A percentile compares a stretch with the other conserved stretches of the same genome.
phyloP scores from a whole-genome alignment of 2,888 invertebrate species.

The Linyphia triangularis region DNA sequence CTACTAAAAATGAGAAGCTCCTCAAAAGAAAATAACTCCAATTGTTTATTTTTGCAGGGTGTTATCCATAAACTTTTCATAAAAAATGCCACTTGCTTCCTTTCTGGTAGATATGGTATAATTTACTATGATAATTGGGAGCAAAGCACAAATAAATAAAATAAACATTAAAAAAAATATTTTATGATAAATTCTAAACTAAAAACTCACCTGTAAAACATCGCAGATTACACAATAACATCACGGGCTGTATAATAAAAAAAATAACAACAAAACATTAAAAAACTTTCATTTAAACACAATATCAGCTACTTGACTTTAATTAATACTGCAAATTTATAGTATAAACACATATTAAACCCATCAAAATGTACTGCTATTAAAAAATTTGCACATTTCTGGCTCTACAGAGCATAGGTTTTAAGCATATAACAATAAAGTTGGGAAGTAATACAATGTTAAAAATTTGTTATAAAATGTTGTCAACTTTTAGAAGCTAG shows the following conservation, averaged over 20 bases:
- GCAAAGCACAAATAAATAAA: neutral
- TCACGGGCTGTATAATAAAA: constrained; percentile 87
- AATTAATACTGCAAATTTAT: neutral
- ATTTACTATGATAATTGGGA: too few relatives aligned
- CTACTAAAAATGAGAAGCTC: too few relatives aligned
- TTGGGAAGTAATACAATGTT: neutral
- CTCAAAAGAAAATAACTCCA: too few relatives aligned
- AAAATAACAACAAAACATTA: constrained; percentile 53
- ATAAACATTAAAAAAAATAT: neutral
- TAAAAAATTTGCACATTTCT: too few relatives aligned
- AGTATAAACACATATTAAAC: neutral
- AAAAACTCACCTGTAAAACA: constrained; percentile 85
- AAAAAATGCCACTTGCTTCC: too few relatives aligned
- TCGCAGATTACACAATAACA: constrained; percentile 86
- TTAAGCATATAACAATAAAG: neutral
- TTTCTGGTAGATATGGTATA: too few relatives aligned
- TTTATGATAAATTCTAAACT: neutral
- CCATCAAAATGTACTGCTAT: neutral
- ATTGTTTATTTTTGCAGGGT: too few relatives aligned
- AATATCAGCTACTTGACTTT: neutral
- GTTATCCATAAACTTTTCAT: too few relatives aligned
- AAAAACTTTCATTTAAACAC: neutral
- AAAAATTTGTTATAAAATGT: too few relatives aligned
- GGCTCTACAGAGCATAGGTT: neutral
- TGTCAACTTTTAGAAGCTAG: too few relatives aligned